A percentile compares a stretch with the other conserved stretches of the same genome.
Evolutionary conservation across 1,140 invertebrate genomes (phyloP).

Genomic region (Aphis gossypii): DNA sequence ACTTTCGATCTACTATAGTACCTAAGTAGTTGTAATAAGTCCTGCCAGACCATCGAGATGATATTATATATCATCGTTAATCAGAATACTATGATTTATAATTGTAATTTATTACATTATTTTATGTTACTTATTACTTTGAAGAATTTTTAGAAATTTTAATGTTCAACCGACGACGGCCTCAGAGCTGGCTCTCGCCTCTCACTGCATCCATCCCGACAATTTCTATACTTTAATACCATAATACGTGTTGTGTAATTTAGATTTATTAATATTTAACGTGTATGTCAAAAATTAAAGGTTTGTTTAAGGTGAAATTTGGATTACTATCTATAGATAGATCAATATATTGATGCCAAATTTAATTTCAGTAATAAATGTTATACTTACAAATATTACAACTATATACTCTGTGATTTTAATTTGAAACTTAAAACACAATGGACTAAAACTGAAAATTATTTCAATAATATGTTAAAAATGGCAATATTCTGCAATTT

Average conservation of each 20-base stretch:
- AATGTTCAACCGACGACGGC: not conserved
- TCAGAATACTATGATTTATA: not conserved
- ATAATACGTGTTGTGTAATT: not conserved
- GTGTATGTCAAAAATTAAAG: not conserved
- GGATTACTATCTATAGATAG: no score
- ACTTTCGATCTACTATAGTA: not conserved
- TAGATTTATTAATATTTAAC: not conserved
- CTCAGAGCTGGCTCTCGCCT: not conserved
- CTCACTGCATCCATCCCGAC: not conserved
- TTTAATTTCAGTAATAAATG: not conserved
- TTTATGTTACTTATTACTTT: not conserved
- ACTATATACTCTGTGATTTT: not conserved
- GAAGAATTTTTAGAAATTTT: not conserved
- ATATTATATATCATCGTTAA: not conserved
- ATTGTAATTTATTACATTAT: not conserved
- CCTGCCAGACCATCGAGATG: not conserved
- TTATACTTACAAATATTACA: not conserved
- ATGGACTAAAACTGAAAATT: not conserved
- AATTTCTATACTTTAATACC: not conserved
- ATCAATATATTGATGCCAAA: not conserved
- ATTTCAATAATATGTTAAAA: not conserved
- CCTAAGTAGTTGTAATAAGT: not conserved
- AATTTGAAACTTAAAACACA: not conserved
- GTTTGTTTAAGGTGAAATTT: not conserved
- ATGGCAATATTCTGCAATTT: not conserved